Percentiles rank a stretch among this genome's conserved stretches.
These are phyloP conservation scores for Psephotus haematonotus DNA, from an alignment of 2,113 vertebrate genomes.

Conservation along the genomic window DNA sequence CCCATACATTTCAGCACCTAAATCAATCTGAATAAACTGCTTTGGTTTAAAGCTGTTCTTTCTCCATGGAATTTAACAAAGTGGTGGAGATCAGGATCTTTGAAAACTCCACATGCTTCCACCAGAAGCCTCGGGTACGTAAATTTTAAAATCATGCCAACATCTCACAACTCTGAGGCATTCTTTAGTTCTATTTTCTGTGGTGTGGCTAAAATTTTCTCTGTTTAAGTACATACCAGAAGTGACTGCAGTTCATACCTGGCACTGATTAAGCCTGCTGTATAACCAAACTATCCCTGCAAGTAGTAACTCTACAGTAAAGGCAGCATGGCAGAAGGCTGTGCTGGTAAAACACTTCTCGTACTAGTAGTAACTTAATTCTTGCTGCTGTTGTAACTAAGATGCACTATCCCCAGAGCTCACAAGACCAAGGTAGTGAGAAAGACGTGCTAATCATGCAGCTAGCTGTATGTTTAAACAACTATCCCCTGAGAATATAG, in stretches of 20 bases:
- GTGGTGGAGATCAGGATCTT: neutral
- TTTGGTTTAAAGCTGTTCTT: neutral
- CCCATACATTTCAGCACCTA: neutral
- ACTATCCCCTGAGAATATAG: fast-evolving
- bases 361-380: neutral
- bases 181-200: neutral
- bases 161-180: neutral
- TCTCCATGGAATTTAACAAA: neutral
- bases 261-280: neutral
- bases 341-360: neutral
- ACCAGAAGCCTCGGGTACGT: neutral
- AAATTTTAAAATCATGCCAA: neutral
- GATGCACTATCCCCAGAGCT: neutral
- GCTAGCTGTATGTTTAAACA: neutral
- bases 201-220: neutral
- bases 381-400: neutral
- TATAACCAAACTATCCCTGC: neutral
- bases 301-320: neutral
- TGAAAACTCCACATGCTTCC: neutral
- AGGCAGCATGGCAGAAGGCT: neutral
- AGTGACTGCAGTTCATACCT: neutral
- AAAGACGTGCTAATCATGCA: neutral
- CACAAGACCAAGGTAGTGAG: neutral
- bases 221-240: neutral
- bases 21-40: neutral